Evolutionary conservation across 53 echinoderm and acorn worm species (phyloP).

Genomic region (Zoroaster sp.): DNA sequence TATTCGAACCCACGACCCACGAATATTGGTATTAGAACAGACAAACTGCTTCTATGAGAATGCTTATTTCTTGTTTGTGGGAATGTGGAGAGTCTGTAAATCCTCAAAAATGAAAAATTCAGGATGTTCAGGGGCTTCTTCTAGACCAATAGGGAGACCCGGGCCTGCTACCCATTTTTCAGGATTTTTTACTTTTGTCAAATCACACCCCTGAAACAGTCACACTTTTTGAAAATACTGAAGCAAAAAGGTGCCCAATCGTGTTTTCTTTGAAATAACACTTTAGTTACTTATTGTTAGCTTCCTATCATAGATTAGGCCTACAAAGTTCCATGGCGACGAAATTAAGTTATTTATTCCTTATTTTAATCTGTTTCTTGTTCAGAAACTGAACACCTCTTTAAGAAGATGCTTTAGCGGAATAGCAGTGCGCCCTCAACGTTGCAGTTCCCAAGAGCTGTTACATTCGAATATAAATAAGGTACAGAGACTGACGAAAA

Average conservation of each 20-base stretch:
- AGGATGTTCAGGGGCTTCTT: too few relatives aligned
- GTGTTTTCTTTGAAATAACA: background rate
- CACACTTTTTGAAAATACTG: background rate
- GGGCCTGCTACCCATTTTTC: too few relatives aligned
- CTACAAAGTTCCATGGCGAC: background rate
- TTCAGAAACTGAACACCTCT: background rate
- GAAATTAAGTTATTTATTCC: background rate
- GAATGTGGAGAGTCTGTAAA: too few relatives aligned
- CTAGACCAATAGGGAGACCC: too few relatives aligned
- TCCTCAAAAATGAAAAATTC: too few relatives aligned
- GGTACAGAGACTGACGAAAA: background rate
- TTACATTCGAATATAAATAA: background rate
- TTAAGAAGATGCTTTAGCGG: background rate
- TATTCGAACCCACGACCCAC: too few relatives aligned
- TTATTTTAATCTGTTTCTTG: background rate
- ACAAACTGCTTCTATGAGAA: too few relatives aligned
- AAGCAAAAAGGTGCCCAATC: background rate
- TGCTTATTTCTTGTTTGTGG: too few relatives aligned
- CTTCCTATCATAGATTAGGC: too few relatives aligned
- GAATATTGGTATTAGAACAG: too few relatives aligned
- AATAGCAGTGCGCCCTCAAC: constrained; percentile 23
- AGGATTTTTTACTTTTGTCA: too few relatives aligned
- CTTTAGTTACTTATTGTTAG: background rate
- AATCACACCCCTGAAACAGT: too few relatives aligned
- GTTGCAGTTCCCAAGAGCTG: background rate